Evolutionary conservation across 2,113 vertebrate genomes (phyloP), one percentile per base, ranked within the genome.

Genomic region (Lophochroa leadbeateri): DNA sequence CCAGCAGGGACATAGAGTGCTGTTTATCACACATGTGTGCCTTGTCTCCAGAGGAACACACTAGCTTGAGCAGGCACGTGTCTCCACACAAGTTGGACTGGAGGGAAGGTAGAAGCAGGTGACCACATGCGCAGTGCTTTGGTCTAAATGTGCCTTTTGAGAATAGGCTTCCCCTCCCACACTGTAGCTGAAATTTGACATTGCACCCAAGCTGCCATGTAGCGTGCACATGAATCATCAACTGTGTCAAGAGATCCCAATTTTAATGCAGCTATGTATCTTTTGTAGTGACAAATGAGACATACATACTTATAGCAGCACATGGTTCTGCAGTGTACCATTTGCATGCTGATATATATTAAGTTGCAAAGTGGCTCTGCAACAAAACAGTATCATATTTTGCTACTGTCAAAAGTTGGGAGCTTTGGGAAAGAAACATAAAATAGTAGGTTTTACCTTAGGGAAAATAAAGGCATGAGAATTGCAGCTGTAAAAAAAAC

Each of bases 121-220:
- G 61, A 68, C 24, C 1, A 1, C 0, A 0, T 14, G 47, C 39
- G 28, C 50, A 43, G 29, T 13, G 5, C 46, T 67, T 33, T 77
- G 50, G 17, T 46, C 49, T 74, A 35, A 43, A 72, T 31, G 2
- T 41, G 6, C 16, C 13, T 5, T 69, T 79, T 77, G 21, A 64
- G 24, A 60, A 41, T 9, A 35, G 10, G 44, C 82, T 17, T 49
- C 31, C 7, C 14, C 53, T 69, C 47, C n/a, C 83, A 6, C 17
- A 7, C 17, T 6, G 0, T 4, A 64, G 37, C 13, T 84, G 50
- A 64, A 70, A 46, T 82, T 37, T 29, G 44, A 41, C 21, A 10
- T 41, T 68, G 52, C 17, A 21, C 37, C 17, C n/a, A 14, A n/a
- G 35, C 57, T 92, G 92, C 53, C 7, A 23, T 2, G 14, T 5